phyloP scores from a whole-genome alignment of 2,888 invertebrate species.

The Reticulitermes lucifugus region DNA sequence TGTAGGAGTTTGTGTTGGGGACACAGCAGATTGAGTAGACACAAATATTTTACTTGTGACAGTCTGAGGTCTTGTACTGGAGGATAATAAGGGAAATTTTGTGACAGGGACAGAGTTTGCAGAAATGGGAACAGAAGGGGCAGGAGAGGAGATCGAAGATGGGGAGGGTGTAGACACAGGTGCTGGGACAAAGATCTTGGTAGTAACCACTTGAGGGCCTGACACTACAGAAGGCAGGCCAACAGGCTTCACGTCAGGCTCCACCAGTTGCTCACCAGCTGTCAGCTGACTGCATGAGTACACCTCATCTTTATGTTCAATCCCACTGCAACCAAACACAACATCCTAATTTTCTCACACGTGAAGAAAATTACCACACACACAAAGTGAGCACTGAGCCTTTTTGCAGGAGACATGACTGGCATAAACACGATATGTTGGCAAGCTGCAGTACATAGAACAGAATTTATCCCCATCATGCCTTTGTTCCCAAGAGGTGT shows the following conservation, averaged over 20 bases:
- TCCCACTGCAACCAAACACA: conserved; percentile 71
- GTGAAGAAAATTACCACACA: too few species aligned
- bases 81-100: background rate
- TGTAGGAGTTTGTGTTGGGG: conserved; percentile 34
- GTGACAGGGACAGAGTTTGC: background rate
- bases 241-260: conserved; percentile 33
- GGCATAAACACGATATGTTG: background rate
- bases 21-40: conserved; percentile 44
- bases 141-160: background rate
- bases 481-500: background rate
- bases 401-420: too few species aligned
- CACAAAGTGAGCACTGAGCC: too few species aligned
- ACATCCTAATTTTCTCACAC: background rate
- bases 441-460: conserved; percentile 17
- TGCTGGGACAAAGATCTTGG: conserved; percentile 18
- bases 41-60: conserved; percentile 53
- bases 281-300: conserved; percentile 75
- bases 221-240: background rate
- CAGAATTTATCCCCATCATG: background rate
- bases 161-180: background rate
- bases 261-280: conserved; percentile 62
- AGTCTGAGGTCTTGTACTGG: conserved; percentile 28
- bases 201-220: conserved; percentile 44
- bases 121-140: background rate
- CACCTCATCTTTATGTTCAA: conserved; percentile 83